Conservation (phyloP, 1,140 invertebrate genomes). For the Penaeus japonicus region DNA sequence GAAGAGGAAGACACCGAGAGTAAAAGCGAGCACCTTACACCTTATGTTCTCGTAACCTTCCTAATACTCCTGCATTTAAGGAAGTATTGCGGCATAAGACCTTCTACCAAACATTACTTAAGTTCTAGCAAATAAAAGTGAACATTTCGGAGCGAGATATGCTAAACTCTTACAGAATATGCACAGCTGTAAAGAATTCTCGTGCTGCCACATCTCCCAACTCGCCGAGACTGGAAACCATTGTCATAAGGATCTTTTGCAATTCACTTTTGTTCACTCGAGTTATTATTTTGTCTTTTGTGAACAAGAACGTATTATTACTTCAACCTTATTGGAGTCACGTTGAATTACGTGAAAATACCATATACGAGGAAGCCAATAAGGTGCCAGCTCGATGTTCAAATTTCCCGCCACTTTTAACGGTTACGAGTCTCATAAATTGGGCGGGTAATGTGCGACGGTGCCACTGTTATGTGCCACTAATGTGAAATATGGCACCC, state of each 20-base stretch:
- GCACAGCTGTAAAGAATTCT: too few relatives aligned
- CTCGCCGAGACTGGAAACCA: too few relatives aligned
- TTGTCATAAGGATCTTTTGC: too few relatives aligned
- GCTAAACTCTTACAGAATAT: too few relatives aligned
- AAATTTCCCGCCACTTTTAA: slow-evolving; percentile 61
- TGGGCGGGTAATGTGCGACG: slow-evolving; percentile 58
- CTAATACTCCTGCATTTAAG: background rate
- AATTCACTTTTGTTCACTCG: background rate
- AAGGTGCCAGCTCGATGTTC: slow-evolving; percentile 60
- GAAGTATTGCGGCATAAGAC: background rate
- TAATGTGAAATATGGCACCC: slow-evolving; percentile 60
- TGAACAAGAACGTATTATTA: background rate
- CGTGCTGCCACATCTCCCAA: too few relatives aligned
- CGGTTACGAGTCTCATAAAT: slow-evolving; percentile 60
- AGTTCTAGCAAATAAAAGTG: too few relatives aligned
- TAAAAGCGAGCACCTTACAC: background rate
- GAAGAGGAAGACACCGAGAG: background rate
- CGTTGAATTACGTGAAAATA: slow-evolving; percentile 33
- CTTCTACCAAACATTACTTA: background rate
- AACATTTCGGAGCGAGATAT: too few relatives aligned
- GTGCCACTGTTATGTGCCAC: slow-evolving; percentile 60
- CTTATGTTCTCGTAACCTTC: too few relatives aligned
- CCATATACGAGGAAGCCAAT: slow-evolving; percentile 56
- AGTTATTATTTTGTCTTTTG: background rate
- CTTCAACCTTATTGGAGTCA: slow-evolving; percentile 16